Conservation (phyloP, 2,113 vertebrate species). For the Xenopus borealis region DNA sequence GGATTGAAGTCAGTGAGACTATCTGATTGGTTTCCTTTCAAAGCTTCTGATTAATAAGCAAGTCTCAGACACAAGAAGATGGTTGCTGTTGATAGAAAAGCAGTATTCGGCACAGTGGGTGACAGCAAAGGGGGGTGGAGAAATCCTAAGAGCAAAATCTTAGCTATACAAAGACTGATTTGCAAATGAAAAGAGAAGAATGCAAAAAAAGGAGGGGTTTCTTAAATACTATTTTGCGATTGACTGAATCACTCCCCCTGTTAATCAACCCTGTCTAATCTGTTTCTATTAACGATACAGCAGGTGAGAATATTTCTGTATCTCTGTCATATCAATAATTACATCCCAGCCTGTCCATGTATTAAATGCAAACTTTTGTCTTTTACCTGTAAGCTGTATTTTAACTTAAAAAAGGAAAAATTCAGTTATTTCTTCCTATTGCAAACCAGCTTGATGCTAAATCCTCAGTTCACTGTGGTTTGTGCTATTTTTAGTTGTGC, state of each 20-base stretch:
- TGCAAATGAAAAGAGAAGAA: slow-evolving; percentile 70
- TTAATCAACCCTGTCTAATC: slow-evolving; percentile 52
- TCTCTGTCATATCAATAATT: slow-evolving; percentile 46
- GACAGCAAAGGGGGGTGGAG: slow-evolving; percentile 42
- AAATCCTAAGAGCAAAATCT: slow-evolving; percentile 47
- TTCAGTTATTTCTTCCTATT: too few relatives aligned
- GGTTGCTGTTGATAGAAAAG: slow-evolving; percentile 55
- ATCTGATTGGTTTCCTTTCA: slow-evolving; percentile 82
- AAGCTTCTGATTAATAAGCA: slow-evolving; percentile 66
- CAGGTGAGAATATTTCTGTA: slow-evolving; percentile 46
- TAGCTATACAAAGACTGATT: slow-evolving; percentile 57
- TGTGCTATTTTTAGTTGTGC: slow-evolving; percentile 22
- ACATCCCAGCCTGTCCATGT: slow-evolving; percentile 1
- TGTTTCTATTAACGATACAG: slow-evolving; percentile 48
- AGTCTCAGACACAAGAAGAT: slow-evolving; percentile 64
- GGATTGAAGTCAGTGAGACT: slow-evolving; percentile 70
- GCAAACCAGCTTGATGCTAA: background rate
- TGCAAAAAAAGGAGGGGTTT: slow-evolving; percentile 60
- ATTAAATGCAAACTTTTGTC: background rate
- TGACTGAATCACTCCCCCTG: slow-evolving; percentile 49
- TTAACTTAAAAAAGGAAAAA: background rate
- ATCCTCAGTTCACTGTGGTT: background rate
- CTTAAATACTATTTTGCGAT: slow-evolving; percentile 56
- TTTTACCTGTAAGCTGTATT: background rate
- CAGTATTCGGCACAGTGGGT: slow-evolving; percentile 52